Evolutionary conservation across 1,140 invertebrate genomes (phyloP).

Genomic region (Calosoma granatense): DNA sequence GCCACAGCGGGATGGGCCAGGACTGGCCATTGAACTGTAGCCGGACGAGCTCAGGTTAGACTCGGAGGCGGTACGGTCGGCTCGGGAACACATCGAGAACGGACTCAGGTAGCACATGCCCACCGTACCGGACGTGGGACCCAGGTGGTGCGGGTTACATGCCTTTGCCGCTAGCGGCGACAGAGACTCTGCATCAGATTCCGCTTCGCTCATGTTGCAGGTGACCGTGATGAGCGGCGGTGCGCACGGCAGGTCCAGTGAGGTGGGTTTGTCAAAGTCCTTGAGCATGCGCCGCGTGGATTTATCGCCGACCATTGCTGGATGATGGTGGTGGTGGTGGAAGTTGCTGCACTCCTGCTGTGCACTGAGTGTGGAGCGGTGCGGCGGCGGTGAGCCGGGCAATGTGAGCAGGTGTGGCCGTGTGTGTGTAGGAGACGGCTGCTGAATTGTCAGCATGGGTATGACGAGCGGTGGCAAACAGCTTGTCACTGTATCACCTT

Average conservation of each 20-base stretch:
- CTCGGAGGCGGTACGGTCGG: slow-evolving; percentile 62
- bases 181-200: slow-evolving; percentile 56
- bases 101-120: slow-evolving; percentile 66
- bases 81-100: slow-evolving; percentile 55
- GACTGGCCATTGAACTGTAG: slow-evolving; percentile 73
- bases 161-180: slow-evolving; percentile 39
- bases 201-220: slow-evolving; percentile 57
- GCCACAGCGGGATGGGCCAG: slow-evolving; percentile 62
- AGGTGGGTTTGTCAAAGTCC: slow-evolving; percentile 46
- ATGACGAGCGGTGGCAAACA: slow-evolving; percentile 40
- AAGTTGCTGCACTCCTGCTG: slow-evolving; percentile 30
- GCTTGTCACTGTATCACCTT: slow-evolving; percentile 23
- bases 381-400: slow-evolving; percentile 51
- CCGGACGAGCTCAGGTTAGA: slow-evolving; percentile 71
- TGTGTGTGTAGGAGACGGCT: slow-evolving; percentile 44
- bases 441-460: slow-evolving; percentile 49
- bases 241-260: slow-evolving; percentile 50
- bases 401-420: slow-evolving; percentile 30
- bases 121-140: slow-evolving; percentile 31
- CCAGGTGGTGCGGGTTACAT: slow-evolving; percentile 26
- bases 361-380: slow-evolving; percentile 35
- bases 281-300: slow-evolving; percentile 33
- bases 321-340: too few relatives aligned
- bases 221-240: slow-evolving; percentile 66
- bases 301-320: too few relatives aligned